Percentiles rank a stretch among this genome's conserved stretches.
Evolutionary conservation across 2,797 vertebrate species (phyloP).

Genomic region (Hyperoplus immaculatus): DNA sequence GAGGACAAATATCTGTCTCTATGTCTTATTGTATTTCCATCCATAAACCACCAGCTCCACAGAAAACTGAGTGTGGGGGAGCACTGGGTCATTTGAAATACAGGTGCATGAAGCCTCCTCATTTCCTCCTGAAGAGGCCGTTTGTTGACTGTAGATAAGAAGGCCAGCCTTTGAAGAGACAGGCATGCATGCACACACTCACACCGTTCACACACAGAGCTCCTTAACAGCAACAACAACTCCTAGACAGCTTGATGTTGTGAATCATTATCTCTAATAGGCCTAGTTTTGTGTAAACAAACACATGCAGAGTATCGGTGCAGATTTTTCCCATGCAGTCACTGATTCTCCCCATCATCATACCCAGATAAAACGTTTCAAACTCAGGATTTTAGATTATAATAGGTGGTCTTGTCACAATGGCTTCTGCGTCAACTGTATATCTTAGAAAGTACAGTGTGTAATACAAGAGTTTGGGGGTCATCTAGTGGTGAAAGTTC

Average conservation of each 20-base stretch:
- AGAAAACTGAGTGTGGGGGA: conserved; percentile 34
- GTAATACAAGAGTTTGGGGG: too few relatives aligned
- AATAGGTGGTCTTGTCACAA: conserved; percentile 8
- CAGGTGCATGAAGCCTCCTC: conserved; percentile 76
- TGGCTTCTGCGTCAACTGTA: not conserved
- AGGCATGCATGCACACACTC: conserved; percentile 11
- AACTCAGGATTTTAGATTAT: conserved; percentile 38
- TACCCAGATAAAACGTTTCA: conserved; percentile 59
- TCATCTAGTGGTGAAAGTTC: too few relatives aligned
- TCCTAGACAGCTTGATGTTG: conserved; percentile 69
- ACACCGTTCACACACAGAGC: conserved; percentile 28
- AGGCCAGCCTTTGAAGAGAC: conserved; percentile 75
- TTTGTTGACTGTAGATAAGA: conserved; percentile 83
- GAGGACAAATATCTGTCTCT: conserved; percentile 2
- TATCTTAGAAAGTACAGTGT: not conserved
- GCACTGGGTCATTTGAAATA: conserved; percentile 77
- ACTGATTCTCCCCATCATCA: conserved; percentile 44
- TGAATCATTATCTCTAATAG: conserved; percentile 84
- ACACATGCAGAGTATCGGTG: conserved; percentile 64
- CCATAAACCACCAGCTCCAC: conserved; percentile 45
- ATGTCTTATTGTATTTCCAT: conserved; percentile 33
- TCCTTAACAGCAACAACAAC: conserved; percentile 44
- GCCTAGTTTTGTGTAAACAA: conserved; percentile 81
- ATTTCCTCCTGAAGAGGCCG: conserved; percentile 70
- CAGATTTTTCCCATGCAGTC: conserved; percentile 55